A percentile compares a stretch with the other conserved stretches of the same genome.
These are phyloP conservation scores for Seriola aureovittata DNA, from an alignment of 2,113 vertebrate genomes.

Conservation along the genomic window DNA sequence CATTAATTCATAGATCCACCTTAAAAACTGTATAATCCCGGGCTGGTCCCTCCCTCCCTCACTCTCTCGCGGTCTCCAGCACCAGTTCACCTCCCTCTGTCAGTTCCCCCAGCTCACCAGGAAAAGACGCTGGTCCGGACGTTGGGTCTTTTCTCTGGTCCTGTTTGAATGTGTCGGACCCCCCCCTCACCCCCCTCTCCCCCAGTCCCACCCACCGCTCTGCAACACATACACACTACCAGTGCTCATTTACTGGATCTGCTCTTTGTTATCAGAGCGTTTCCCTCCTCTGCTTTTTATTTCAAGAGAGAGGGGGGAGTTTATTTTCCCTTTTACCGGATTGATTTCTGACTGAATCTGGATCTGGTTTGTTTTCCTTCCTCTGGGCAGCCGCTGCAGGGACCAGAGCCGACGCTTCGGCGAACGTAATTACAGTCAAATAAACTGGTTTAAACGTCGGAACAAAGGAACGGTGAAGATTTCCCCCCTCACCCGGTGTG, in stretches of 20 bases:
- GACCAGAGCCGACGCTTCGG: constrained; percentile 15
- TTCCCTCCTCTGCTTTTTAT: constrained; percentile 4
- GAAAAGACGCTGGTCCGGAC: constrained; percentile 65
- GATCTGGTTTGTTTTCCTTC: constrained; percentile 41
- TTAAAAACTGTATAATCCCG: constrained; percentile 79
- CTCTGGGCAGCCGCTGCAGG: constrained; percentile 35
- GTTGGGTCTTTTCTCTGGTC: constrained; percentile 59
- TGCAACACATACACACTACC: constrained; percentile 22
- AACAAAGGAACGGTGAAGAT: constrained; percentile 21
- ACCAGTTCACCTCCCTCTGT: constrained; percentile 53
- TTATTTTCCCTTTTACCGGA: constrained; percentile 34
- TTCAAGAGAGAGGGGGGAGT: constrained; percentile 27
- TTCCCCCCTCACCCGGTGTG: not conserved
- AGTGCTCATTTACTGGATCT: constrained; percentile 43
- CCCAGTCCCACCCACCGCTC: not conserved
- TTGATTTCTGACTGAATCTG: constrained; percentile 50
- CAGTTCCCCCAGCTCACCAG: constrained; percentile 57
- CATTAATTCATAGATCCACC: constrained; percentile 76
- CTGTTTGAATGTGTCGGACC: constrained; percentile 50
- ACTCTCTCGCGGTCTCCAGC: constrained; percentile 54
- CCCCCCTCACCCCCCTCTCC: not conserved
- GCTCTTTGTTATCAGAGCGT: constrained; percentile 38
- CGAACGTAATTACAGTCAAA: not conserved
- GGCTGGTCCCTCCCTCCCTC: constrained; percentile 74
- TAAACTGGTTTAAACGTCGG: constrained; percentile 31